Evolutionary conservation across 2,113 vertebrate genomes (phyloP).

Genomic region (Onychostruthus taczanowskii): DNA sequence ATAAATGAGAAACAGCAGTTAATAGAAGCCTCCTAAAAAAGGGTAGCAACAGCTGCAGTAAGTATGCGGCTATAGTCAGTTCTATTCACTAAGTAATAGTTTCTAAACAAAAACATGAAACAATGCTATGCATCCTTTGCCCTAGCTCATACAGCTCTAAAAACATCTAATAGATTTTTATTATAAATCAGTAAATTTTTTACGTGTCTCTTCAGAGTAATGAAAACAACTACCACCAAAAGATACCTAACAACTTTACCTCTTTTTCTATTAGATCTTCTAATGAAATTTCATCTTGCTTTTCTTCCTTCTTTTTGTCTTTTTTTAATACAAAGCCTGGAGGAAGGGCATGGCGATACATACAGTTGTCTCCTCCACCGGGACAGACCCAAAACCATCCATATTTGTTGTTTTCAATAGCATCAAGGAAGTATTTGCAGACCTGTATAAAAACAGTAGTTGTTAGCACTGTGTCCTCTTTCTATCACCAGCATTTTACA

Average conservation of each 20-base stretch:
- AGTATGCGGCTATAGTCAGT: background rate
- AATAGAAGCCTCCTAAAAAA: background rate
- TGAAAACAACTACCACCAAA: background rate
- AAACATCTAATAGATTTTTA: background rate
- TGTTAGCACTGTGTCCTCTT: background rate
- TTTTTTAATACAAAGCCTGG: constrained; percentile 95
- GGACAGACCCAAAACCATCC: constrained; percentile 99
- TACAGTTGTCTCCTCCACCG: constrained; percentile 87
- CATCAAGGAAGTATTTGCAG: constrained; percentile 94
- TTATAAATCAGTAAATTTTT: background rate
- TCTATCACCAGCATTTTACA: background rate
- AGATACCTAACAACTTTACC: constrained; percentile 70
- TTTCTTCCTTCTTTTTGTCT: constrained; percentile 96
- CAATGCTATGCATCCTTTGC: background rate
- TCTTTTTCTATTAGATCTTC: constrained; percentile 98
- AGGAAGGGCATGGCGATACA: constrained; percentile 96
- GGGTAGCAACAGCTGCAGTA: background rate
- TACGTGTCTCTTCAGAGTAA: background rate
- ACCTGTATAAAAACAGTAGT: constrained; percentile 74
- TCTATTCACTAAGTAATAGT: background rate
- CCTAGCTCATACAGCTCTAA: background rate
- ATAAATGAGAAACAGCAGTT: background rate
- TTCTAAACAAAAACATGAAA: background rate
- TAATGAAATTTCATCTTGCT: constrained; percentile 90
- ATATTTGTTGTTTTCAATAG: constrained; percentile 97